These are phyloP conservation scores for Scopus umbretta DNA, from an alignment of 2,113 vertebrate species.

Conservation along the genomic window DNA sequence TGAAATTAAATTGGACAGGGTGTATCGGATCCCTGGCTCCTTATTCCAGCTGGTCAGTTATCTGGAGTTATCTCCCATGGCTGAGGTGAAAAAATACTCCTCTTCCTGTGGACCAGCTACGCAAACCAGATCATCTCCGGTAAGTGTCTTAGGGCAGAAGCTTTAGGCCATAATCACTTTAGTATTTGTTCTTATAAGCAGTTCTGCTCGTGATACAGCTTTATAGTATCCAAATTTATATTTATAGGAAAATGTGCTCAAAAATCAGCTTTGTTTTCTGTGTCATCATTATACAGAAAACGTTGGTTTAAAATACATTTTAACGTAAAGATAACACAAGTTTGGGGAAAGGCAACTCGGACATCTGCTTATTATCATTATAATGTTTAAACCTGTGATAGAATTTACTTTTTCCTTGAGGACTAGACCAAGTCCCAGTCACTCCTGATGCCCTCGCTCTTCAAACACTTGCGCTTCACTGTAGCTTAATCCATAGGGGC, in stretches of 20 bases:
- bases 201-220: not conserved
- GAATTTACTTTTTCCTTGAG: not conserved
- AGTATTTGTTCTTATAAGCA: not conserved
- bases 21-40: not conserved
- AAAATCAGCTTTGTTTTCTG: not conserved
- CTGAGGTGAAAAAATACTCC: not conserved
- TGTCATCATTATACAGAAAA: not conserved
- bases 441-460: not conserved
- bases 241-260: not conserved
- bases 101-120: not conserved
- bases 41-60: not conserved
- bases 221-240: not conserved
- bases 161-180: not conserved
- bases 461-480: not conserved
- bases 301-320: not conserved
- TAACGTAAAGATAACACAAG: not conserved
- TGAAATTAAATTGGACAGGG: not conserved
- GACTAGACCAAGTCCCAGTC: not conserved
- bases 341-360: not conserved
- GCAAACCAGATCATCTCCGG: accelerated
- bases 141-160: not conserved
- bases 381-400: not conserved
- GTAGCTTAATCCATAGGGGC: not conserved
- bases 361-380: not conserved
- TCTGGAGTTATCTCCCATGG: not conserved